Base-by-base conservation (phyloP, 2,888 invertebrate species). In the Lasioglossum calceatum region DNA sequence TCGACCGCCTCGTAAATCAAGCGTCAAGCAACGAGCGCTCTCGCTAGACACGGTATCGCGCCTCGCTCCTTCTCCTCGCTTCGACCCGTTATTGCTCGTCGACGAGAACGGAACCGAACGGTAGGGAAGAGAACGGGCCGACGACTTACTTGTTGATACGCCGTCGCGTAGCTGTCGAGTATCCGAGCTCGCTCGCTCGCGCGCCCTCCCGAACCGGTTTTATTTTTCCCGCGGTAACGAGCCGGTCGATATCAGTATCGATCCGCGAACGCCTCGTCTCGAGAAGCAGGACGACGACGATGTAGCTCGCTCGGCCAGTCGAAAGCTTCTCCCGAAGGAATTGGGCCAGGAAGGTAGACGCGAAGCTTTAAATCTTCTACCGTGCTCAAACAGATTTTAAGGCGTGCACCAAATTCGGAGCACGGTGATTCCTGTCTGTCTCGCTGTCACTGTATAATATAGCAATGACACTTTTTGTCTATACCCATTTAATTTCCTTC, bases 1-100 rank as follows among this genome's bases (percentile, higher is more conserved):
- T n/a, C 61, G 32, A 23, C 80, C 61, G 32, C 32, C 79, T 86
- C 87, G 88, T 89, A 89, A 91, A 89, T 91, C 88, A 88, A 87
- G 74, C 77, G 32, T 61, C 67, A 79, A 79, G 75, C 42, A 85
- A 42, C 77, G 42, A 42, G 61, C 42, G 67, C 27, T 16, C 54
- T 16, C 54, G 39, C 72, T 50, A 36, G 61, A 64, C 74, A 77
- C 77, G 23, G 42, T 61, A 23, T n/a, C 73, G 32, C 32, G 42
- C 42, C 50, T 67, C 16, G 39, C 74, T 71, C 39, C 54, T 54
- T 54, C 39, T 64, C 19, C 3, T 77, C 58, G 42, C 78, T 54
- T 54, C 76, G 10, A 32, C 64, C 85, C 44, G 85, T 76, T 83
- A 58, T 75, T 76, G 54, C 39, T 72, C 44, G 27, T 23, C 70